Evolutionary conservation across 1,140 invertebrate genomes (phyloP).

Genomic region (Ceratosolen fusciceps): DNA sequence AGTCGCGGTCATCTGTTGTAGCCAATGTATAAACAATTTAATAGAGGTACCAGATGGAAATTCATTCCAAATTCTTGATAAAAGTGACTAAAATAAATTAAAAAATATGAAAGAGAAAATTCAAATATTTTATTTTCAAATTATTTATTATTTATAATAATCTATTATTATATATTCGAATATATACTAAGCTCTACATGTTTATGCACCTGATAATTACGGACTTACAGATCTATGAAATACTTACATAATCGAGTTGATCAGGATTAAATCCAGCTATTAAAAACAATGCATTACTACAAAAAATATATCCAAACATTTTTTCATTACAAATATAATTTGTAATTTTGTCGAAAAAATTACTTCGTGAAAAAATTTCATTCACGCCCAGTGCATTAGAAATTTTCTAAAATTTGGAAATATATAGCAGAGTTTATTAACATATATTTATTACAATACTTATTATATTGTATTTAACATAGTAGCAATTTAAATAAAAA

Average conservation of each 20-base stretch:
- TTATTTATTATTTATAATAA: too few relatives aligned
- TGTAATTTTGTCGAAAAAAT: slow-evolving; percentile 30
- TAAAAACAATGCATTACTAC: slow-evolving; percentile 78
- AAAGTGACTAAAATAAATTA: slow-evolving; percentile 68
- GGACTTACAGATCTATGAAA: neutral
- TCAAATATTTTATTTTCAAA: neutral
- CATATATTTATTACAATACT: too few relatives aligned
- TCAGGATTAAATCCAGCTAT: slow-evolving; percentile 78
- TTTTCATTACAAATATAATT: slow-evolving; percentile 17
- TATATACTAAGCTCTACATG: too few relatives aligned
- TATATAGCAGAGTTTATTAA: too few relatives aligned
- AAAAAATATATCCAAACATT: slow-evolving; percentile 64
- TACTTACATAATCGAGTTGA: slow-evolving; percentile 77
- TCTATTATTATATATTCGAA: too few relatives aligned
- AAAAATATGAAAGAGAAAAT: neutral
- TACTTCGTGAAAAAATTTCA: slow-evolving; percentile 25
- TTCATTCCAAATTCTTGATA: slow-evolving; percentile 81
- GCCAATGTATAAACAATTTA: slow-evolving; percentile 81
- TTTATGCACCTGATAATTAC: too few relatives aligned
- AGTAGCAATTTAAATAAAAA: too few relatives aligned
- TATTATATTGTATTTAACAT: too few relatives aligned
- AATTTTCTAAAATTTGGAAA: slow-evolving; percentile 28
- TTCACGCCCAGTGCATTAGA: slow-evolving; percentile 18
- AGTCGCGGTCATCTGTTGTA: slow-evolving; percentile 76
- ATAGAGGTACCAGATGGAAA: slow-evolving; percentile 85